A percentile compares a stretch with the other conserved stretches of the same genome.
Conservation (phyloP, 2,113 vertebrate species). For the Anguilla rostrata region DNA sequence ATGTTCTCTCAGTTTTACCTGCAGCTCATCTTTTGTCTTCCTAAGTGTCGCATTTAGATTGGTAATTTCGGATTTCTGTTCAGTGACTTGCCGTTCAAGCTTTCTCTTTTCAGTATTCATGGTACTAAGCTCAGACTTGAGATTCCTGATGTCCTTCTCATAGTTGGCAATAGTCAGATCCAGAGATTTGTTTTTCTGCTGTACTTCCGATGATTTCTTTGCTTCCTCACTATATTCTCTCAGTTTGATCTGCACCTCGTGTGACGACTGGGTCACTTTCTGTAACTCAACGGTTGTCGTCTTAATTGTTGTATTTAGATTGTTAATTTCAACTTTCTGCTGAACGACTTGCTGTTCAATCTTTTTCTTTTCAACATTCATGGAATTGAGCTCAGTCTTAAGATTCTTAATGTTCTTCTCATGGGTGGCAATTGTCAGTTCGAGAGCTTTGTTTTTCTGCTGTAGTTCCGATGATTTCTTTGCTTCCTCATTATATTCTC, state of each 20-base stretch:
- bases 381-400: constrained; percentile 73
- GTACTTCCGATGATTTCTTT: constrained; percentile 75
- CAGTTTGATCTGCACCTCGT: constrained; percentile 81
- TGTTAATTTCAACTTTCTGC: constrained; percentile 78
- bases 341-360: constrained; percentile 83
- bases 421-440: constrained; percentile 12
- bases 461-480: constrained; percentile 78
- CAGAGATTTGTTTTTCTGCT: constrained; percentile 77
- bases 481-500: constrained; percentile 68
- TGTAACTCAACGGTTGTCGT: constrained; percentile 84
- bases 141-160: constrained; percentile 71
- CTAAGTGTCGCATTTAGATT: constrained; percentile 75
- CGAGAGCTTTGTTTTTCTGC: constrained; percentile 67
- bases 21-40: constrained; percentile 48
- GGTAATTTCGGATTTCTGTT: constrained; percentile 77
- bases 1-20: constrained; percentile 62
- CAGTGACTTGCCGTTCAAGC: constrained; percentile 71
- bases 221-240: constrained; percentile 72
- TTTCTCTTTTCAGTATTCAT: constrained; percentile 71
- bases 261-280: constrained; percentile 79
- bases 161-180: constrained; percentile 64
- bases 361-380: constrained; percentile 73
- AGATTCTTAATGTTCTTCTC: constrained; percentile 74
- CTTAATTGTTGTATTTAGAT: constrained; percentile 82
- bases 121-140: constrained; percentile 75